A percentile compares a stretch with the other conserved stretches of the same genome.
Conservation (phyloP, 2,888 invertebrate species). For the Eupithecia vulgata region DNA sequence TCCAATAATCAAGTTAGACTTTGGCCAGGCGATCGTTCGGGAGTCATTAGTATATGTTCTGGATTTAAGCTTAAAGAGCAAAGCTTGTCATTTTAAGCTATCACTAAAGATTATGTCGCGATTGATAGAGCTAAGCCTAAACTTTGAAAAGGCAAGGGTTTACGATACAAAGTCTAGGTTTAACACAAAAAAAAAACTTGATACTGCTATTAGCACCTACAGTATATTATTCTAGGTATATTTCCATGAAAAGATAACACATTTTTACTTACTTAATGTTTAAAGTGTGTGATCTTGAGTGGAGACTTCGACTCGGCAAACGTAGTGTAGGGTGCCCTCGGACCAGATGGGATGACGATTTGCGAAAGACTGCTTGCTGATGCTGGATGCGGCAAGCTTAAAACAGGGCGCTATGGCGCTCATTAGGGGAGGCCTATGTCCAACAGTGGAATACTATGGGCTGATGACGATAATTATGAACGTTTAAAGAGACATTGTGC, state of each 20-base stretch:
- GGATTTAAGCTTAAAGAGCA: slow-evolving; percentile 19
- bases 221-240: not conserved
- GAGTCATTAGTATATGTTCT: slow-evolving; percentile 34
- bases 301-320: no score
- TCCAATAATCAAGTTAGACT: slow-evolving; percentile 44
- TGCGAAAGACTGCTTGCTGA: no score
- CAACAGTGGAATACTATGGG: no score
- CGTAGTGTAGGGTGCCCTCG: no score
- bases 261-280: no score
- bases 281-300: no score
- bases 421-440: no score
- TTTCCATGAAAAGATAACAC: not conserved
- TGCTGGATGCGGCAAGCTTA: no score
- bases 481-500: not conserved
- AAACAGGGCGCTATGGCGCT: no score
- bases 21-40: slow-evolving; percentile 37
- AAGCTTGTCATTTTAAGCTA: not conserved
- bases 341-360: no score
- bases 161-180: not conserved
- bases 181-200: not conserved
- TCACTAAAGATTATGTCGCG: not conserved
- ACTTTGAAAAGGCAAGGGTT: not conserved
- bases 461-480: no score
- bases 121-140: not conserved
- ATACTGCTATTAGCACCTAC: not conserved